These are phyloP conservation scores for Nymphalis c-album DNA, from an alignment of 2,888 invertebrate genomes.

Conservation along the genomic window DNA sequence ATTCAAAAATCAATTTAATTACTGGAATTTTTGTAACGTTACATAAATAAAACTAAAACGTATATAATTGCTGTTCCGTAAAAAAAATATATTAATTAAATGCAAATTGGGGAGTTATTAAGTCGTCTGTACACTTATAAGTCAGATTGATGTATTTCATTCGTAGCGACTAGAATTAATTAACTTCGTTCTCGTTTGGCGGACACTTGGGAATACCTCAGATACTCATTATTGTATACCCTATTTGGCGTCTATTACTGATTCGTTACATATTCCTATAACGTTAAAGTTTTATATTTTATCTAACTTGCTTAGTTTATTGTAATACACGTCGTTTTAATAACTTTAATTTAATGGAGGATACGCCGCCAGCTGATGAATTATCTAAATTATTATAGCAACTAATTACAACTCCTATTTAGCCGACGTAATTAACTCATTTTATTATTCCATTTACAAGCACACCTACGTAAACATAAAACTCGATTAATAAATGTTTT, in stretches of 20 bases:
- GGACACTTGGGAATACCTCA: conserved; percentile 32
- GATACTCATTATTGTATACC: conserved; percentile 41
- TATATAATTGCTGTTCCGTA: too few relatives aligned
- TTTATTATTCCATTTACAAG: conserved; percentile 27
- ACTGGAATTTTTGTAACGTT: too few relatives aligned
- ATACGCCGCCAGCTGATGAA: conserved; percentile 12
- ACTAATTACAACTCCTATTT: conserved; percentile 35
- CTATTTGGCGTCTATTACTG: conserved; percentile 38
- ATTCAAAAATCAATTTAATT: too few relatives aligned
- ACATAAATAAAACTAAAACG: too few relatives aligned
- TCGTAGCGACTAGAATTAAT: conserved; percentile 33
- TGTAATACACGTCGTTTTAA: conserved; percentile 17
- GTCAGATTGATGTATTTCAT: conserved; percentile 17
- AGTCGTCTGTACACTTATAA: conserved; percentile 3
- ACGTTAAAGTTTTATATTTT: background rate
- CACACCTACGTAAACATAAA: conserved; percentile 36
- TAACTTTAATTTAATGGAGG: conserved; percentile 24
- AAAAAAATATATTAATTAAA: conserved; percentile 10
- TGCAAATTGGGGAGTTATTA: conserved; percentile 20
- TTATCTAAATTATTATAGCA: conserved; percentile 25
- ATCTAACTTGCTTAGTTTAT: background rate
- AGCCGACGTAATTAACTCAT: conserved; percentile 26
- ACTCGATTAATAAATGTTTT: conserved; percentile 27
- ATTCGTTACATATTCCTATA: background rate
- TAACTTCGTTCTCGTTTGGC: conserved; percentile 24